Percentiles rank a stretch among this genome's conserved stretches.
Evolutionary conservation across 2,888 invertebrate genomes (phyloP).

Genomic region (Hirtodrosophila histrioides): DNA sequence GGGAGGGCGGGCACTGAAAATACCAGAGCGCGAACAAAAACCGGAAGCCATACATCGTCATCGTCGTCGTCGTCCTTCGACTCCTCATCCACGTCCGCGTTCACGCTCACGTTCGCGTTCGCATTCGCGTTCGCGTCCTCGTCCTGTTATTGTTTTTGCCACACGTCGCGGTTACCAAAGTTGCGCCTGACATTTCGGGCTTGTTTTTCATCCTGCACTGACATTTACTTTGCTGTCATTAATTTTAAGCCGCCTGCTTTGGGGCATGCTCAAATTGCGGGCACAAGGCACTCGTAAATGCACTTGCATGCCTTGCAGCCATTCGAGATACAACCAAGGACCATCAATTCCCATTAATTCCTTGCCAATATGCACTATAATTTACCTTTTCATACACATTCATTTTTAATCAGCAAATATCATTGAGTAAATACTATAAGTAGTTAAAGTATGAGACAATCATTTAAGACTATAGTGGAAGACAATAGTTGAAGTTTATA

Average conservation of each 20-base stretch:
- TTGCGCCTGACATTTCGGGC: slow-evolving; percentile 59
- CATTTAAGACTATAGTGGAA: no score
- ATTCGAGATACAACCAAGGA: neutral
- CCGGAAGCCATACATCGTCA: slow-evolving; percentile 74
- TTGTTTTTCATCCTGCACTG: slow-evolving; percentile 71
- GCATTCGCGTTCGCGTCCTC: slow-evolving; percentile 16
- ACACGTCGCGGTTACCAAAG: slow-evolving; percentile 68
- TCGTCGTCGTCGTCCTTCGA: slow-evolving; percentile 39
- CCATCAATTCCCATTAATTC: neutral
- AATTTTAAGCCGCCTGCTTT: slow-evolving; percentile 73
- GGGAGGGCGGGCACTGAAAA: slow-evolving; percentile 25
- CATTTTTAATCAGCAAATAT: no score
- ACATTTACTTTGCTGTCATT: slow-evolving; percentile 75
- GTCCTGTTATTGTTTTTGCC: slow-evolving; percentile 73
- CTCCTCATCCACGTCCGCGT: slow-evolving; percentile 1
- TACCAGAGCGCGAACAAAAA: slow-evolving; percentile 78
- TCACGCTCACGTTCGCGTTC: neutral
- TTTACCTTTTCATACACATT: slow-evolving; percentile 1
- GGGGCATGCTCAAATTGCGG: slow-evolving; percentile 27
- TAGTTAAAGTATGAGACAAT: no score
- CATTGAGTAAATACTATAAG: no score
- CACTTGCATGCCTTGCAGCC: slow-evolving; percentile 22
- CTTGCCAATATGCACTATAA: slow-evolving; percentile 8
- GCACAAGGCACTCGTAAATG: slow-evolving; percentile 8
- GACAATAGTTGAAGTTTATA: no score